Base-by-base conservation (phyloP, 2,888 invertebrate species). In the Ornithoptera priamus region DNA sequence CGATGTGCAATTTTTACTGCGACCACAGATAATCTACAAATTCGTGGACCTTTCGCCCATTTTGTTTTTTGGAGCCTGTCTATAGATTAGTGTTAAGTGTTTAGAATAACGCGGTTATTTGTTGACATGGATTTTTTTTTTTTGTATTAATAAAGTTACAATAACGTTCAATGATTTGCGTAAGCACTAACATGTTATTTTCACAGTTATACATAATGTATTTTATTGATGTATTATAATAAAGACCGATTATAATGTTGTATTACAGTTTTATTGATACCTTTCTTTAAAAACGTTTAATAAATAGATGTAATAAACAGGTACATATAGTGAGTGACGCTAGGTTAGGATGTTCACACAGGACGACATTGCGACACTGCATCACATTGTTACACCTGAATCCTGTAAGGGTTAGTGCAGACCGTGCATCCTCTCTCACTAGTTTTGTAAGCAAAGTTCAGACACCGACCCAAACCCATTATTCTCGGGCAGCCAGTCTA, bases 171-270 rank as follows among this genome's bases (percentile, higher is more conserved):
- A 67, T 67, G 24, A 68, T 63, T 63, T 63, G 59, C 59, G 56
- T 73, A 53, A 75, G 72, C 68, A 80, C 77, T 83, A 87, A 85
- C 82, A 82, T 76, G 73, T 80, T 81, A 83, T 82, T 83, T 85
- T 86, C 84, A 85, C 83, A 85, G 83, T 84, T 85, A 87, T 83
- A 86, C 83, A 87, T 83, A 86, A 81, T 85, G 87, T 89, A 89
- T 88, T 88, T 85, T 88, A 89, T 85, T 83, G 81, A 86, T 88
- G 84, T 88, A 89, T 84, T 84, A 81, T 85, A 86, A 81, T 78
- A 80, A 81, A 83, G 74, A 78, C 74, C 74, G 75, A 76, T 76
- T 79, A 79, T 79, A 79, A 78, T 77, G 78, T 79, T 81, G 68
- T 57, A 42, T 22, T 30, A 65, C 71, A 46, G 56, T 75, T 77